Evolutionary conservation across 2,888 invertebrate species (phyloP), one percentile per base, ranked within the genome.

Genomic region (Cryptosula pallasiana): DNA sequence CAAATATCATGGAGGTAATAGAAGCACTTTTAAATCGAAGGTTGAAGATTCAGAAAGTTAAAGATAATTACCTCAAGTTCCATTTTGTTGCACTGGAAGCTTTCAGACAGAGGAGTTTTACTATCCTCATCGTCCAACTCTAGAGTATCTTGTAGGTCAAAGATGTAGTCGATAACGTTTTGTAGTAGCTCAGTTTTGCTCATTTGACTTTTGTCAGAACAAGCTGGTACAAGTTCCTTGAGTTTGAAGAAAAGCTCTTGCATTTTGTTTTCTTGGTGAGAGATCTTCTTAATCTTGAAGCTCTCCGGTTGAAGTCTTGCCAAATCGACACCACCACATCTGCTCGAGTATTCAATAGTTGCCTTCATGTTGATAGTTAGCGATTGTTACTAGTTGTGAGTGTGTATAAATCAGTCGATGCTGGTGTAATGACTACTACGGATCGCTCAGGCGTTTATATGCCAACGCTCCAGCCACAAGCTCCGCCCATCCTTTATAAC

Each of bases 121-220:
- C 25, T 13, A 9, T 63, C 63, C 5, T 13, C 25, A 25, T 5
- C 32, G 63, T 63, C 32, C 32, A 63, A 5, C 32, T 70, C 70
- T 5, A 70, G 32, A 25, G 70, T 70, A 45, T 54, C 70, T 54
- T 70, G 23, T 45, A 70, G 45, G 32, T 70, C 70, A 54, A 70
- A 70, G n/a, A 70, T 70, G 32, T 70, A 70, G 45, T 70, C 70
- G 5, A 70, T 70, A 5, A 70, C 70, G 29, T 54, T 54, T 29
- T 70, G 70, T 2, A 70, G 70, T 16, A 70, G 36, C 32, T 70
- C 36, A 5, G 70, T 70, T 36, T 54, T 36, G 36, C 23, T 54
- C 36, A 70, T 20, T 32, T 70, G 36, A 29, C 29, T 29, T 3
- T 23, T 54, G 9, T 54, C 55, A 5, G 35, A 23, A 23, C 45